Evolutionary conservation across 2,113 vertebrate species (phyloP).

Genomic region (Neotoma lepida): DNA sequence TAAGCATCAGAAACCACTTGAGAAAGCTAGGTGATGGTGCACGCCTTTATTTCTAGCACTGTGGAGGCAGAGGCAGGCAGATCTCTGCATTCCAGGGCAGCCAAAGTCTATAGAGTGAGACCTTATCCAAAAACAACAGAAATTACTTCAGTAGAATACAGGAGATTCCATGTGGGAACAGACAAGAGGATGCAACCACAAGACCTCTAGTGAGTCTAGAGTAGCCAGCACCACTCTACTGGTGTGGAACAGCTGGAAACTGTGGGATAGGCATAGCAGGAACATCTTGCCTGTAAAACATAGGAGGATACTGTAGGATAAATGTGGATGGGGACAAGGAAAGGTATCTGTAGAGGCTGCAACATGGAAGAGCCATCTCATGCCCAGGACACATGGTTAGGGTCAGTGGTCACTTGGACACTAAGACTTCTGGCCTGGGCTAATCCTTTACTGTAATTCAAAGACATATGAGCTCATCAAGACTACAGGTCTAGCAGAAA

Average conservation of each 20-base stretch:
- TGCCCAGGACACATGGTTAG: background rate
- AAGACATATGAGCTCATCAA: background rate
- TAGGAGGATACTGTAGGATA: background rate
- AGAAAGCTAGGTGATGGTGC: background rate
- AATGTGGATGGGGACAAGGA: background rate
- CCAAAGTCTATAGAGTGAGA: background rate
- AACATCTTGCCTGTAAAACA: background rate
- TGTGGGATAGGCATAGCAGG: background rate
- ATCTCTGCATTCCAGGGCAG: background rate
- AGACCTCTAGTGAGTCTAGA: background rate
- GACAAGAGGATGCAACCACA: background rate
- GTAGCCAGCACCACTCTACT: background rate
- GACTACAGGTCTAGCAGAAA: background rate
- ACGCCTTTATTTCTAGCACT: background rate
- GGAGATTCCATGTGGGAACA: background rate
- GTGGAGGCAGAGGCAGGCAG: background rate
- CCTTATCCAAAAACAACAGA: background rate
- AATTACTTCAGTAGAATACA: background rate
- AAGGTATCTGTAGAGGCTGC: background rate
- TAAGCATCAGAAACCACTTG: background rate
- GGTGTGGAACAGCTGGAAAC: background rate
- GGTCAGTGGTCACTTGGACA: background rate
- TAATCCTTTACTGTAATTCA: background rate
- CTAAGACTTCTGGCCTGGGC: background rate
- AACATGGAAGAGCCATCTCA: background rate